phyloP scores from a whole-genome alignment of 2,113 vertebrate species.

The Capricornis sumatraensis region DNA sequence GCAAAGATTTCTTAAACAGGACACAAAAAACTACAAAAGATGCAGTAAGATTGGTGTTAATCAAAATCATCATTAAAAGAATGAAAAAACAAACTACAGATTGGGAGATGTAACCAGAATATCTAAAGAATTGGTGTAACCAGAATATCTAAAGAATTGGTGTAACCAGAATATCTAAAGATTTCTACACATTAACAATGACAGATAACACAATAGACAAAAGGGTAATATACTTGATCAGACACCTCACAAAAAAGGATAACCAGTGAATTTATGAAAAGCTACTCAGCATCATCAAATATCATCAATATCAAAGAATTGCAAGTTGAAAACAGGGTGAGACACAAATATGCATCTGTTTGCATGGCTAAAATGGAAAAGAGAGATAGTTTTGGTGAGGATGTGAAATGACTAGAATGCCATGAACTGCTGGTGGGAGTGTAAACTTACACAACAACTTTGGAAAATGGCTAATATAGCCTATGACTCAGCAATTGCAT shows the following conservation, averaged over 20 bases:
- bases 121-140: neutral
- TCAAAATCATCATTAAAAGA: neutral
- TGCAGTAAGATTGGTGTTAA: neutral
- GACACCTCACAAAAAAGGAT: neutral
- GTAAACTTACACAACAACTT: neutral
- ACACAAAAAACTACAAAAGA: neutral
- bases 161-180: neutral
- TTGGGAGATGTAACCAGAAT: neutral
- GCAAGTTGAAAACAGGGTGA: neutral
- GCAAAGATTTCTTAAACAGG: neutral
- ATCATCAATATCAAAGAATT: neutral
- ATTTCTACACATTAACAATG: neutral
- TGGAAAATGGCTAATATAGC: neutral
- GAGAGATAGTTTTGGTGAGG: neutral
- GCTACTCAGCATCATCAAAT: neutral
- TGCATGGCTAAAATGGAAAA: slow-evolving; percentile 8
- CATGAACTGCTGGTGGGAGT: neutral
- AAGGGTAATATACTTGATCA: neutral
- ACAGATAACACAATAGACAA: neutral
- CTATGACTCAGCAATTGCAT: neutral
- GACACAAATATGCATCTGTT: neutral
- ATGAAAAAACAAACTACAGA: neutral
- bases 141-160: neutral
- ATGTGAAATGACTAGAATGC: neutral
- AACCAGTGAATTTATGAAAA: neutral